Evolutionary conservation across 2,888 invertebrate species (phyloP), one percentile per base, ranked within the genome.

Genomic region (Drosophila sordidula): DNA sequence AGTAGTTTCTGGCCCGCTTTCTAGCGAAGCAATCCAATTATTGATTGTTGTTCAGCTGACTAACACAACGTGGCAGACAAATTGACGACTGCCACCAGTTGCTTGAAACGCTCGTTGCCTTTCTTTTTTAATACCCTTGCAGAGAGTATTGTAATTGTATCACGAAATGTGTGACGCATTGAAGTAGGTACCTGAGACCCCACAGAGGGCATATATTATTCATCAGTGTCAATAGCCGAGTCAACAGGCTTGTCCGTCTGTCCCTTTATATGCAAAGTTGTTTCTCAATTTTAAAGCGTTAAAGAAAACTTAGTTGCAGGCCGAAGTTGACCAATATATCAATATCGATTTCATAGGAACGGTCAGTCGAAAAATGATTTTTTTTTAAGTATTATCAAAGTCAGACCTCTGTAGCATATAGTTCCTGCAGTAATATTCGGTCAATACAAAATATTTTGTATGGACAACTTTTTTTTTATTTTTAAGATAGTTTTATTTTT

Each of bases 51-150:
- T 66, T 36, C 22, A 14, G 47, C 56, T 34, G 47, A 26, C 57
- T 38, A 14, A 22, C 29, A 44, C 38, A 44, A 41, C 52, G 52
- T 36, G 61, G 64, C 70, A 83, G 83, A 88, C 83, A 83, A 51
- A 44, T 68, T 58, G 83, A 86, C 81, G 80, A 39, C 84, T 52
- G 85, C 59, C 86, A 83, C 83, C 80, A 87, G 83, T 83, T 83
- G 83, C 70, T 70, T 51, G 46, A 41, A 14, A 42, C 16, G n/a
- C 18, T 34, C 16, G 34, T 22, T 45, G 12, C 18, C 39, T 32
- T 9, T 29, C 4, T 41, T n/a, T n/a, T 32, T 32, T 22, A 16
- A 50, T 50, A 16, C 55, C 6, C 51, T 46, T n/a, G 12, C 51
- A 11, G 0, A 1, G 16, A 12, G 16, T 14, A 25, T 38, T 44